Conservation (phyloP, 2,888 invertebrate genomes). For the Drosophila kuntzei region DNA sequence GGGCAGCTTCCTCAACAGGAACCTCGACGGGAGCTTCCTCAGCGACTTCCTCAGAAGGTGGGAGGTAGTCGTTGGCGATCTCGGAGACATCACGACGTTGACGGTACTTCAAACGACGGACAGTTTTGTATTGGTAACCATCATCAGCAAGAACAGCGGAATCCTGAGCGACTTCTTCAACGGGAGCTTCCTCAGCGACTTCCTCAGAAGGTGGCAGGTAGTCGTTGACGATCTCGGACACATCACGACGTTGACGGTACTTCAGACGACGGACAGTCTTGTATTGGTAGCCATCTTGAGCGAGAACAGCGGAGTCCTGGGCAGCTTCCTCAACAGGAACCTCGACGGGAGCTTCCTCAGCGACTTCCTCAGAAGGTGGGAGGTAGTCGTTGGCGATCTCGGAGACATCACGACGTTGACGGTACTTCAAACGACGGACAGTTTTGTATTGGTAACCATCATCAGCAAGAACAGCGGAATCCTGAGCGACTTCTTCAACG, state of each 20-base stretch:
- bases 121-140: constrained; percentile 73
- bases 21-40: too few relatives aligned
- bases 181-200: constrained; percentile 34
- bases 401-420: constrained; percentile 66
- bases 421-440: constrained; percentile 64
- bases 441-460: constrained; percentile 72
- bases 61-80: constrained; percentile 69
- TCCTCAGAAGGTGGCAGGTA: constrained; percentile 63
- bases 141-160: constrained; percentile 64
- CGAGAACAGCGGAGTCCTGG: constrained; percentile 61
- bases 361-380: constrained; percentile 57
- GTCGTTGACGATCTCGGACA: constrained; percentile 64
- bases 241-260: constrained; percentile 73
- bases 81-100: constrained; percentile 72
- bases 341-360: constrained; percentile 41
- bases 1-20: too few relatives aligned
- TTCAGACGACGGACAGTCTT: constrained; percentile 74
- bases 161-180: constrained; percentile 48
- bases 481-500: constrained; percentile 44
- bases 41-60: constrained; percentile 51
- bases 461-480: constrained; percentile 48
- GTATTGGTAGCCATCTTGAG: constrained; percentile 68
- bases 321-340: constrained; percentile 49
- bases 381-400: constrained; percentile 64
- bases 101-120: constrained; percentile 71